phyloP scores from a whole-genome alignment of 2,888 invertebrate genomes.

The Brachylomia viminalis region DNA sequence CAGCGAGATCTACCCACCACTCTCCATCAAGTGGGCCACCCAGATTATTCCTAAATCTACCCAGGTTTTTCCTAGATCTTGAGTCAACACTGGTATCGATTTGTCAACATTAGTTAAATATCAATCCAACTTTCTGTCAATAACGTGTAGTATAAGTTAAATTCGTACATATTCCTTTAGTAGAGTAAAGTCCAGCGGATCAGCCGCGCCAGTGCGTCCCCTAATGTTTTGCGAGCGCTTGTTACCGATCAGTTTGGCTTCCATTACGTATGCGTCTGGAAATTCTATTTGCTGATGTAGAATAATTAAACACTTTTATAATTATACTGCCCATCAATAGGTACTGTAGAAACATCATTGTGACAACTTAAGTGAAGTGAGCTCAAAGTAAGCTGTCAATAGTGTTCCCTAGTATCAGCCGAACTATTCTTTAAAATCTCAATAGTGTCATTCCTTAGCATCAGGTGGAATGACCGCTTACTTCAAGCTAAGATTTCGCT shows the following conservation, averaged over 20 bases:
- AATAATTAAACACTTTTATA: neutral
- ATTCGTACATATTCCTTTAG: conserved; percentile 17
- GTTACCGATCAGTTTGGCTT: conserved; percentile 22
- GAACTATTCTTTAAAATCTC: neutral
- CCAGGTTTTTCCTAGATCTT: neutral
- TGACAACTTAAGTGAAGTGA: neutral
- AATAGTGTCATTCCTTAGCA: too few relatives aligned
- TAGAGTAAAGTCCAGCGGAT: neutral
- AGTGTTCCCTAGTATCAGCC: neutral
- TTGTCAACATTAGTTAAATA: neutral
- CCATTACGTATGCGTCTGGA: conserved; percentile 16
- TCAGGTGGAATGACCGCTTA: neutral
- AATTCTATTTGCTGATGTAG: neutral
- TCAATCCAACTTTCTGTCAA: neutral
- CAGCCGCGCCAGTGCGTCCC: conserved; percentile 41
- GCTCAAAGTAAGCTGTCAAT: neutral
- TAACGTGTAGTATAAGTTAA: neutral
- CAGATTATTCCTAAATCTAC: neutral
- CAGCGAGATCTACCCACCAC: neutral
- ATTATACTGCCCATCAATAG: neutral
- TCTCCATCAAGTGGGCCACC: neutral
- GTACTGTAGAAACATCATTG: too few relatives aligned
- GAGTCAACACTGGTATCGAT: neutral
- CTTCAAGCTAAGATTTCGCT: neutral
- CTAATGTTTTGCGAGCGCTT: conserved; percentile 35